Percentiles rank a stretch among this genome's conserved stretches.
phyloP scores from a whole-genome alignment of 2,797 vertebrate species.

The Babyrousa celebensis region DNA sequence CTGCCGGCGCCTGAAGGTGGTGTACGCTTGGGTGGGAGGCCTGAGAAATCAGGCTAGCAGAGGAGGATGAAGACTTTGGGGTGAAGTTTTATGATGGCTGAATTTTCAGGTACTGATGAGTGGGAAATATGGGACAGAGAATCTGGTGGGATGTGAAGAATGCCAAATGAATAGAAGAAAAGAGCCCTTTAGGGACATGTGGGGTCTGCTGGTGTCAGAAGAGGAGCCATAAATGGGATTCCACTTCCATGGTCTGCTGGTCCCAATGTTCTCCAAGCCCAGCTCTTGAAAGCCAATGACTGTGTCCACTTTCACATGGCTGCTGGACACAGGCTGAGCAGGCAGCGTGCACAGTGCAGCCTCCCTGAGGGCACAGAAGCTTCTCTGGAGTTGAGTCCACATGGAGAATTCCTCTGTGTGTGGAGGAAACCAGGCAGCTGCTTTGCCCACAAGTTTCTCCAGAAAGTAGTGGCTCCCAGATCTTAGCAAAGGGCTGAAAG shows the following conservation, averaged over 20 bases:
- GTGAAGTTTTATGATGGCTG: background rate
- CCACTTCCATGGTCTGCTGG: background rate
- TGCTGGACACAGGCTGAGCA: fast-evolving
- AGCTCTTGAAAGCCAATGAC: background rate
- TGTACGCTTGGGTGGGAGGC: background rate
- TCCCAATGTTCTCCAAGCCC: background rate
- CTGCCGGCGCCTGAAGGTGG: background rate
- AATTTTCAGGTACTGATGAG: constrained; percentile 7
- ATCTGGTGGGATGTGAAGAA: background rate
- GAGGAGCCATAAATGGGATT: too few relatives aligned
- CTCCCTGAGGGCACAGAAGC: background rate
- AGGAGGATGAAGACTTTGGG: background rate
- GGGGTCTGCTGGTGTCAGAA: background rate
- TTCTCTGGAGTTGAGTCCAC: background rate
- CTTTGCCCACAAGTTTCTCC: background rate
- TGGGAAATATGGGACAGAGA: background rate
- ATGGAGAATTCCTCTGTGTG: fast-evolving
- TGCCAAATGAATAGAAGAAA: background rate
- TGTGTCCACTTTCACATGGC: background rate
- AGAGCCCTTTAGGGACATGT: background rate
- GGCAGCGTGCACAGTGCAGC: background rate
- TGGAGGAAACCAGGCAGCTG: too few relatives aligned
- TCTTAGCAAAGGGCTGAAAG: background rate
- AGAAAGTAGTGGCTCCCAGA: background rate
- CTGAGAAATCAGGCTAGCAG: background rate